Conservation (phyloP, 1,140 invertebrate genomes). For the Magallana gigas region DNA sequence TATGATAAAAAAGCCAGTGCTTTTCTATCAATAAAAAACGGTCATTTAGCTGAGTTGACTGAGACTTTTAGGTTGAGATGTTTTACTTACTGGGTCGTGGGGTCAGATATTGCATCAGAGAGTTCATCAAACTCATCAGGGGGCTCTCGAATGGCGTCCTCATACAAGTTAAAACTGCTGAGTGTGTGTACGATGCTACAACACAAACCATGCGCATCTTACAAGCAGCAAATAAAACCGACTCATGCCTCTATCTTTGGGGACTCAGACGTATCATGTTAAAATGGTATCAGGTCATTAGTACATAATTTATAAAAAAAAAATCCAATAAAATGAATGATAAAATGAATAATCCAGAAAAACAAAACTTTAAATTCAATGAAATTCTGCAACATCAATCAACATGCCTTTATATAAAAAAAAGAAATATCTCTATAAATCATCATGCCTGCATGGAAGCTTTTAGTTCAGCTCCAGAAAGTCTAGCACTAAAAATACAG, state of each 20-base stretch:
- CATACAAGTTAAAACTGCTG: slow-evolving; percentile 82
- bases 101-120: slow-evolving; percentile 81
- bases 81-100: slow-evolving; percentile 81
- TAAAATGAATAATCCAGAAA: background rate
- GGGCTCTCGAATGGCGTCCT: slow-evolving; percentile 81
- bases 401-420: background rate
- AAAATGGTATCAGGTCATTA: background rate
- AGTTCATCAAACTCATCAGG: slow-evolving; percentile 80
- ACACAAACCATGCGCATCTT: slow-evolving; percentile 25
- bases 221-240: background rate
- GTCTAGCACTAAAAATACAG: too few relatives aligned
- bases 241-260: background rate
- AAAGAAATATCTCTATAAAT: background rate
- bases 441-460: background rate
- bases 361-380: background rate
- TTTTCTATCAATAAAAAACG: background rate
- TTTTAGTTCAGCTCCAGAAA: too few relatives aligned
- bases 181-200: slow-evolving; percentile 81
- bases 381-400: too few relatives aligned
- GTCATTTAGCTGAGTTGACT: background rate
- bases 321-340: background rate
- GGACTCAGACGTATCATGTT: background rate
- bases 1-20: too few relatives aligned
- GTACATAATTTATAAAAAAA: background rate
- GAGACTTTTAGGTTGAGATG: background rate